Evolutionary conservation across 1,140 invertebrate species (phyloP), one percentile per base, ranked within the genome.

Genomic region (Goniozus legneri): DNA sequence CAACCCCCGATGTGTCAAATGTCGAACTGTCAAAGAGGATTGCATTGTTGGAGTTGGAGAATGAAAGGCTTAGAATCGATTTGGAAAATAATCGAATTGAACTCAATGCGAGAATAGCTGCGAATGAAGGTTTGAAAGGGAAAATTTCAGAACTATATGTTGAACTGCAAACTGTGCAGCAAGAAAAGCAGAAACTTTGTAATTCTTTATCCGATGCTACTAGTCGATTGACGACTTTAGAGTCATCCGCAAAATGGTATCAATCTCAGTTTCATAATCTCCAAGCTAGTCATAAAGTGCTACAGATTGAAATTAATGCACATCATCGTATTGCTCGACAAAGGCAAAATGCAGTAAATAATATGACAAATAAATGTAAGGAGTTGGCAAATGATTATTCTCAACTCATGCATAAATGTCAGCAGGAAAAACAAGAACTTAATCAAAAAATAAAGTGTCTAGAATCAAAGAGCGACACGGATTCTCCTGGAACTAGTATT

Each of bases 221-320:
- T 8, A 57, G 44, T 52, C 53, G 40, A 33, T 35, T 65, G 12
- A 30, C 45, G 4, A 19, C 50, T 10, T 42, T 50, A 3, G 58
- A 70, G 32, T 46, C 60, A 22, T 67, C 64, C 7, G 42, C 54
- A 0, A 64, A 65, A 38, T 70, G 67, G 65, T 70, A 68, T 44
- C 53, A 65, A 22, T 41, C 41, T 3, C 64, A 66, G 38, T 34
- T 69, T 6, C 54, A 69, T 16, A 54, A 60, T n/a, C 37, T 55
- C 2, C 58, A 68, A 45, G 65, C 65, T 2, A 56, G 32, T 18
- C 60, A 62, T 10, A 67, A 62, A 41, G 44, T 51, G 13, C 43
- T 67, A 7, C 58, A 62, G 24, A 45, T 62, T 13, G 64, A 69
- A 32, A 55, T 68, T 12, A 54, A 65, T 14, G 65, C 62, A 0